Percentiles rank a stretch among this genome's conserved stretches.
Conservation (phyloP, 2,888 invertebrate genomes). For the Troides aeacus region DNA sequence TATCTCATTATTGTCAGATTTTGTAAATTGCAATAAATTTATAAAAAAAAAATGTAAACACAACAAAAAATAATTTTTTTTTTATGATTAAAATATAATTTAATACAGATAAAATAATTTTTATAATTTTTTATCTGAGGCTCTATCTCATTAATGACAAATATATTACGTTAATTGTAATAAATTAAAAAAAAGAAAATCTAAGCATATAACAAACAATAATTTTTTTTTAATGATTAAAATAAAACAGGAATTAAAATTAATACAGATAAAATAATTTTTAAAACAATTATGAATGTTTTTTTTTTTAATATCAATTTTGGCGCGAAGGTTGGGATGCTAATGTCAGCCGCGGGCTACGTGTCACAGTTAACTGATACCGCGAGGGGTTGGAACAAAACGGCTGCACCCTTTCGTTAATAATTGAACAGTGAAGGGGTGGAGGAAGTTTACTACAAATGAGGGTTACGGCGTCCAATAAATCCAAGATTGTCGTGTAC, state of each 20-base stretch:
- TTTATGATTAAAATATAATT: not conserved
- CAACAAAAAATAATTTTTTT: not conserved
- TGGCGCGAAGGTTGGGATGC: not conserved
- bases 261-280: not conserved
- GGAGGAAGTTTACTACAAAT: constrained; percentile 2
- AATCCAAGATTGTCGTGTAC: constrained; percentile 5
- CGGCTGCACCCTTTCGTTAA: constrained; percentile 28
- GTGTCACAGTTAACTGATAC: constrained; percentile 15
- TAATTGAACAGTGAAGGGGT: constrained; percentile 17
- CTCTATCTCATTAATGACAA: too few relatives aligned
- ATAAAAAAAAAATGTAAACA: not conserved
- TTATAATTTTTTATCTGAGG: not conserved
- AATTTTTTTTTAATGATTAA: not conserved
- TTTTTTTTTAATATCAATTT: not conserved
- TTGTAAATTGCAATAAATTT: not conserved
- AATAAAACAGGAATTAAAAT: not conserved
- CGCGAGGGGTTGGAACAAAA: not conserved
- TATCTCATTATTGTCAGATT: too few relatives aligned
- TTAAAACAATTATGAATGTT: not conserved
- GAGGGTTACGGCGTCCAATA: not conserved
- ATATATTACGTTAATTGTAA: too few relatives aligned
- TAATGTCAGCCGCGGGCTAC: not conserved
- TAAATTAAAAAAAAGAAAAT: too few relatives aligned
- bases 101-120: not conserved
- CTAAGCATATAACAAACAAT: not conserved